Conservation (phyloP, 2,888 invertebrate species). For the Dolomedes plantarius region DNA sequence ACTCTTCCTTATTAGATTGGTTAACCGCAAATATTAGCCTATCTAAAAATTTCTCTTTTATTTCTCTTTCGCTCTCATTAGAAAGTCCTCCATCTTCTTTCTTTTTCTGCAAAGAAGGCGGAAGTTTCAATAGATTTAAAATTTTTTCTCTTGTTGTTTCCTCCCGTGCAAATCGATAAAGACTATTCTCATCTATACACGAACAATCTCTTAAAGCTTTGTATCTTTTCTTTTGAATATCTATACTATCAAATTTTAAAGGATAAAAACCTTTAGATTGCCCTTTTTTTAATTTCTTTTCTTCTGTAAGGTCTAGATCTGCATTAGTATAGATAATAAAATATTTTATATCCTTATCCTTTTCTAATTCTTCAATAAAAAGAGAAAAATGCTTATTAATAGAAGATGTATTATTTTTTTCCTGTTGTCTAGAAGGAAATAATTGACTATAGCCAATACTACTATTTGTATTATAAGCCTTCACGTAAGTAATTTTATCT, state of each 20-base stretch:
- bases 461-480: constrained; percentile 35
- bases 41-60: constrained; percentile 52
- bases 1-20: constrained; percentile 30
- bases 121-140: constrained; percentile 43
- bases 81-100: constrained; percentile 19
- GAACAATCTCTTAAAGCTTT: constrained; percentile 51
- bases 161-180: constrained; percentile 36
- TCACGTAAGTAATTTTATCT: constrained; percentile 41
- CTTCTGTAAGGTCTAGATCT: constrained; percentile 33
- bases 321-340: constrained; percentile 45
- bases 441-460: constrained; percentile 36
- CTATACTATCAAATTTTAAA: constrained; percentile 38
- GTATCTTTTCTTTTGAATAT: constrained; percentile 36
- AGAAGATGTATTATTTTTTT: constrained; percentile 24
- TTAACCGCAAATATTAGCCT: constrained; percentile 40
- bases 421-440: constrained; percentile 28
- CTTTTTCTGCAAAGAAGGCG: constrained; percentile 35
- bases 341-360: constrained; percentile 27
- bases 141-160: constrained; percentile 42
- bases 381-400: constrained; percentile 32
- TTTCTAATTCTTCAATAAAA: constrained; percentile 36
- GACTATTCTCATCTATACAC: constrained; percentile 34
- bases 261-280: constrained; percentile 36
- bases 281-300: constrained; percentile 25
- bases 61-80: constrained; percentile 41